A percentile compares a stretch with the other conserved stretches of the same genome.
Conservation (phyloP, 64 coral and sea anemone species). For the Acropora tenuis region DNA sequence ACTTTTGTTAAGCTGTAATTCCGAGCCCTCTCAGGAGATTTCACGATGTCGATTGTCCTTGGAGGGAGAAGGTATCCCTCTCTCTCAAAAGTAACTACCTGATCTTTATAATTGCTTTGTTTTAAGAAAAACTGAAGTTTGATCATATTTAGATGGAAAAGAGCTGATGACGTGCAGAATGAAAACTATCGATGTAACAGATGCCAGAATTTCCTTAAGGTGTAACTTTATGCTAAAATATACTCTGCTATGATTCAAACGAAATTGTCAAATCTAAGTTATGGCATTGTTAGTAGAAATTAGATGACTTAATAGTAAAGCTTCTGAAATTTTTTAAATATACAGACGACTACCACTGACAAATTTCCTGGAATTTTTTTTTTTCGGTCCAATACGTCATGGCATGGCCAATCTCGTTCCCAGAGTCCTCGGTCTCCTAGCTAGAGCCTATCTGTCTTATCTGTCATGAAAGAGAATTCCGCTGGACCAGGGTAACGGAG, state of each 20-base stretch:
- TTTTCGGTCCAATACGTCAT: background rate
- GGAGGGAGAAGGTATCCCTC: background rate
- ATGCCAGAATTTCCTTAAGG: background rate
- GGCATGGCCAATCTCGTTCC: too few species aligned
- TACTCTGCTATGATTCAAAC: background rate
- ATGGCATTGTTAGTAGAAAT: background rate
- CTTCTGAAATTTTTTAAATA: slow-evolving; percentile 36
- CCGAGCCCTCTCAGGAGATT: background rate
- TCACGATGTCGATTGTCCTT: background rate
- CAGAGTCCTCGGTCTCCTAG: too few species aligned
- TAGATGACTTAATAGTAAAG: background rate
- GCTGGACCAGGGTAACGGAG: too few species aligned
- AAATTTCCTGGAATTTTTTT: background rate
- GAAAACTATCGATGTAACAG: background rate
- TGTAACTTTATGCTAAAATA: slow-evolving; percentile 16
- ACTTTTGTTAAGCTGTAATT: too few species aligned
- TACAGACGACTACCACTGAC: slow-evolving; percentile 22
- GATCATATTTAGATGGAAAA: background rate
- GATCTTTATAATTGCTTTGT: background rate
- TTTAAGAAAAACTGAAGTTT: slow-evolving; percentile 6
- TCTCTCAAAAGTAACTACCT: background rate
- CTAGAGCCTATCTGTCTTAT: too few species aligned
- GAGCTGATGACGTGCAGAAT: background rate
- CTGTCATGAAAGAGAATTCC: too few species aligned
- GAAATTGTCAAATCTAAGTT: background rate